These are phyloP conservation scores for Conger conger DNA, from an alignment of 2,113 vertebrate species.

Conservation along the genomic window DNA sequence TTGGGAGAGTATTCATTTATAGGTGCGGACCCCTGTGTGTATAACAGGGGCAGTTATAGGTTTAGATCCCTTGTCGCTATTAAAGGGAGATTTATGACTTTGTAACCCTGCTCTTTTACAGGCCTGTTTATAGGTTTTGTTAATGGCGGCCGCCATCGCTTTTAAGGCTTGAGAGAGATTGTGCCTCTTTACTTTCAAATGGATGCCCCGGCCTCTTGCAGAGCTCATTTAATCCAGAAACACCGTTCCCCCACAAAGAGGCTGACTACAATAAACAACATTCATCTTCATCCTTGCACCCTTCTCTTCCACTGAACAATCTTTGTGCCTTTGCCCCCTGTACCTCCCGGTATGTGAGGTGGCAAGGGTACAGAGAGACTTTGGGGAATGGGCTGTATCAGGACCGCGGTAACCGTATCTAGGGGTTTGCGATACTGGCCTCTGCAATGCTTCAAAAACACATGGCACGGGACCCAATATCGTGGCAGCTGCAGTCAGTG, in stretches of 20 bases:
- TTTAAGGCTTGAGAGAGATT: background rate
- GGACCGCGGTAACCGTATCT: background rate
- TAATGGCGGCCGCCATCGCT: background rate
- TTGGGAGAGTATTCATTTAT: background rate
- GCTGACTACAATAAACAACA: background rate
- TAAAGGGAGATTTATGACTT: background rate
- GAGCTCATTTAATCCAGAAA: background rate
- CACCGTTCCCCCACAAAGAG: background rate
- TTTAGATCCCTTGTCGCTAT: background rate
- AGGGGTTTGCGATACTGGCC: conserved; percentile 6
- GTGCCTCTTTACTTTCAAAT: background rate
- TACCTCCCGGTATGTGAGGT: background rate
- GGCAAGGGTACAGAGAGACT: background rate
- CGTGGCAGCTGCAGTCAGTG: background rate
- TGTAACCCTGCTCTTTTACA: background rate
- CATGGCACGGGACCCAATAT: background rate
- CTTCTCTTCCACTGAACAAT: background rate
- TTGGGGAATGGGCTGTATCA: background rate
- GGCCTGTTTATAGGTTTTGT: background rate
- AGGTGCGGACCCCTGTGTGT: background rate
- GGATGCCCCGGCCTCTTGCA: background rate
- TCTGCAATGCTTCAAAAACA: conserved; percentile 24
- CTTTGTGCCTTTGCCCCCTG: background rate
- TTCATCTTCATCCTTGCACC: background rate
- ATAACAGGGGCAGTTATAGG: background rate